Evolutionary conservation across 2,888 invertebrate genomes (phyloP), one percentile per base, ranked within the genome.

Genomic region (Orchesellides sinensis): DNA sequence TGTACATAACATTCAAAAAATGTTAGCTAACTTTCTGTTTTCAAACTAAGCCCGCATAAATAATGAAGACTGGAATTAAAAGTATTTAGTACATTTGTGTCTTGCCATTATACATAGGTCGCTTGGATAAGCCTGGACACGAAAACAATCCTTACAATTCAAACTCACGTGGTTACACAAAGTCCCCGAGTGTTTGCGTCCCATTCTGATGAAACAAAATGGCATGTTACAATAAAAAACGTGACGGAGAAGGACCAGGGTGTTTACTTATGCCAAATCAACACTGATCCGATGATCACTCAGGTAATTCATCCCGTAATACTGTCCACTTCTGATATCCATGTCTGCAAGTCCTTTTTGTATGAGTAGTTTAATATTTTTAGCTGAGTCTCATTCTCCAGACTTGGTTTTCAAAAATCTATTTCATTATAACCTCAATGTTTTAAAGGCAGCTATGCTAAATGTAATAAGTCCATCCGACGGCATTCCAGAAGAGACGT

Each of bases 81-180:
- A n/a, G n/a, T n/a, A n/a, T n/a, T n/a, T n/a, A n/a, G 56, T 19
- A 40, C 68, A 68, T 56, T 61, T 73, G 59, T 23, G 89, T 90
- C n/a, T n/a, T n/a, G n/a, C n/a, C n/a, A n/a, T n/a, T n/a, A n/a
- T n/a, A n/a, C n/a, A 68, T 92, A 96, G 96, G 96, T 97, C 84
- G 96, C 96, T 69, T 97, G 97, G 96, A 95, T 97, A 82, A 96
- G 96, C 91, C 96, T 96, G 32, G 96, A 96, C 90, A 96, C 96
- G 66, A 96, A 96, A 92, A 96, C 96, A 72, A 96, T 96, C 88
- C 96, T 96, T 91, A 96, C 96, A 35, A 96, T 96, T 90, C 96
- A 96, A 90, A 95, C 96, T 88, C 96, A 96, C 91, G 96, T 96
- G 88, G 96, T 97, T 90, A 97, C 96, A 84, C 96, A 96, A 91